Evolutionary conservation across 2,888 invertebrate genomes (phyloP).

Genomic region (Rugalucina vietnamica): DNA sequence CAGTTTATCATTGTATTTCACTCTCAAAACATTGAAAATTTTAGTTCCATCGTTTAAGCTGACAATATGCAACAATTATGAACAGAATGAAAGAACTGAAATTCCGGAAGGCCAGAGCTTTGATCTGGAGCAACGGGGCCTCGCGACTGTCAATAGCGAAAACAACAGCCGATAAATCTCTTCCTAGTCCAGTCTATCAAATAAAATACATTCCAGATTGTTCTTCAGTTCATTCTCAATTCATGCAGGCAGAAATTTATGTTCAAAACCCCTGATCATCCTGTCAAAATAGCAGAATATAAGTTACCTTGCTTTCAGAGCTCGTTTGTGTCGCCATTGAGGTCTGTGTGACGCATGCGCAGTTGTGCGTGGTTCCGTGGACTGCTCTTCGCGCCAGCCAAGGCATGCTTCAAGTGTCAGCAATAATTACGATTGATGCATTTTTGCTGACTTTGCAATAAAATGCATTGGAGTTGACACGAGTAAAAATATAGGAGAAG

Average conservation of each 20-base stretch:
- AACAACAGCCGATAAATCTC: not conserved
- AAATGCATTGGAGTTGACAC: too few relatives aligned
- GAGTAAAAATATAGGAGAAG: too few relatives aligned
- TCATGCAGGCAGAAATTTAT: not conserved
- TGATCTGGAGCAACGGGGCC: conserved; percentile 3
- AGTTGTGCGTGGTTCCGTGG: not conserved
- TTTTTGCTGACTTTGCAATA: too few relatives aligned
- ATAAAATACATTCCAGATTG: not conserved
- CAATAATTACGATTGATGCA: too few relatives aligned
- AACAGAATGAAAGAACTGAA: too few relatives aligned
- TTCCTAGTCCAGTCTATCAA: not conserved
- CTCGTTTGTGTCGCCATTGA: conserved; percentile 12
- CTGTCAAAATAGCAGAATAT: not conserved
- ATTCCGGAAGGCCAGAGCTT: not conserved
- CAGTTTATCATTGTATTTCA: too few relatives aligned
- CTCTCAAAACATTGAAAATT: too few relatives aligned
- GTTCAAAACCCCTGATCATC: not conserved
- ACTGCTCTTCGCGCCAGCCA: not conserved
- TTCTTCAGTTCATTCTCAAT: not conserved
- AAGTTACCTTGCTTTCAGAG: conserved; percentile 6
- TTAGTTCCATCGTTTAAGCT: too few relatives aligned
- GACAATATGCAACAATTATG: too few relatives aligned
- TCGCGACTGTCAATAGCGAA: conserved; percentile 5
- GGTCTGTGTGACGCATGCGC: not conserved
- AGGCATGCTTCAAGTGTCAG: not conserved